Conservation (phyloP, 2,797 vertebrate genomes). For the Muscicapa striata region DNA sequence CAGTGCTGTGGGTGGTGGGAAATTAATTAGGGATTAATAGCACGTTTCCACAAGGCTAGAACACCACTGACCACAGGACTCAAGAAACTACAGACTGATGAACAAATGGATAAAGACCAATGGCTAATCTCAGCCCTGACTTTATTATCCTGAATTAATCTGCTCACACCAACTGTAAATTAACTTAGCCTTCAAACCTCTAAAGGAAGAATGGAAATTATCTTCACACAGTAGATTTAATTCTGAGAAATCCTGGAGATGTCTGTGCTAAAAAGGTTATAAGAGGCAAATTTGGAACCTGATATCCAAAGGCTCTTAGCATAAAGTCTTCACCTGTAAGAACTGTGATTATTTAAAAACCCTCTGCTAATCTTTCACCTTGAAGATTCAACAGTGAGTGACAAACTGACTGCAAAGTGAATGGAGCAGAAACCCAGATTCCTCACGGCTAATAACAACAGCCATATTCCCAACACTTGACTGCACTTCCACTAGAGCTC, state of each 20-base stretch:
- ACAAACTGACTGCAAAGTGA: constrained; percentile 38
- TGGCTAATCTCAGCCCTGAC: not conserved
- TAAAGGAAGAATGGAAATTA: constrained; percentile 19
- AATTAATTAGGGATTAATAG: not conserved
- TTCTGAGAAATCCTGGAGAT: not conserved
- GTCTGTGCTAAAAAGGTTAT: not conserved
- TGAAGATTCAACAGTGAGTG: constrained; percentile 44
- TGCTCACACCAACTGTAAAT: not conserved
- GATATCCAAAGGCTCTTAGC: not conserved
- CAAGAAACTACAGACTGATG: not conserved
- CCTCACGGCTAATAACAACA: not conserved
- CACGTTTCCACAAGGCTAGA: not conserved
- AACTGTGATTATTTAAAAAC: not conserved
- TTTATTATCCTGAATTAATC: constrained; percentile 8
- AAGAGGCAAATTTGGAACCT: not conserved
- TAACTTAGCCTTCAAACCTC: not conserved
- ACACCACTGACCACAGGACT: not conserved
- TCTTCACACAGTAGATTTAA: not conserved
- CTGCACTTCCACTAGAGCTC: constrained; percentile 30
- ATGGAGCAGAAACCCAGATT: constrained; percentile 42
- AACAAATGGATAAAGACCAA: not conserved
- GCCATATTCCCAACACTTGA: not conserved
- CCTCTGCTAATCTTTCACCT: constrained; percentile 50
- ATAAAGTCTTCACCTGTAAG: not conserved
- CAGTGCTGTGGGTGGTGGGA: not conserved